Conservation (phyloP, 2,888 invertebrate species). For the Zhuqinia jingwanae region DNA sequence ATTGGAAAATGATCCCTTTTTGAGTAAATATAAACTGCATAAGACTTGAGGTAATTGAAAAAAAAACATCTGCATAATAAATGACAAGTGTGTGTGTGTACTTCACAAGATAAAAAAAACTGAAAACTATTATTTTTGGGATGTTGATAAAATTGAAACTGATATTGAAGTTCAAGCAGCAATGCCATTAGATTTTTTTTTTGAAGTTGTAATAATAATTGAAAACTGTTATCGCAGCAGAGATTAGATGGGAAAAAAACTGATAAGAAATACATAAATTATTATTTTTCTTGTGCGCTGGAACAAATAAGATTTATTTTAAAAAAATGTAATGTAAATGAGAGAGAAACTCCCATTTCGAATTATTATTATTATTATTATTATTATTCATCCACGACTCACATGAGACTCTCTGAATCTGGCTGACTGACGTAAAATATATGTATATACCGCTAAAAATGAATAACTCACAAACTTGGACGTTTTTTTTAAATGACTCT, state of each 20-base stretch:
- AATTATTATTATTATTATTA: too few species aligned
- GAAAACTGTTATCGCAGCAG: background rate
- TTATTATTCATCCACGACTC: slow-evolving; percentile 32
- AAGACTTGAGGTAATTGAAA: too few species aligned
- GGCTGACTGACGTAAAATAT: slow-evolving; percentile 33
- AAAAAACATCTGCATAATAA: too few species aligned
- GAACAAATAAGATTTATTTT: background rate
- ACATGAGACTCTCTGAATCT: background rate
- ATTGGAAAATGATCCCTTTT: too few species aligned
- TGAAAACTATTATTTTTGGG: background rate
- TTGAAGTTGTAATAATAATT: background rate
- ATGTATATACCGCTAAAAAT: slow-evolving; percentile 29
- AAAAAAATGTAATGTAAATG: slow-evolving; percentile 22
- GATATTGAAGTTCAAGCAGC: background rate
- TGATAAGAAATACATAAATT: background rate
- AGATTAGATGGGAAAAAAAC: background rate
- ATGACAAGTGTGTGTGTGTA: too few species aligned
- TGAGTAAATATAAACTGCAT: background rate
- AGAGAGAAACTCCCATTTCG: background rate
- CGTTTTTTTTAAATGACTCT: too few species aligned
- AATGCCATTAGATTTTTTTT: background rate
- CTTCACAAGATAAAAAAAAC: background rate
- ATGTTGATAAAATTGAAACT: background rate
- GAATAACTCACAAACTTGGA: slow-evolving; percentile 35
- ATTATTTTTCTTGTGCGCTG: background rate